Conservation (phyloP, 2,797 vertebrate genomes). For the Leontopithecus rosalia region DNA sequence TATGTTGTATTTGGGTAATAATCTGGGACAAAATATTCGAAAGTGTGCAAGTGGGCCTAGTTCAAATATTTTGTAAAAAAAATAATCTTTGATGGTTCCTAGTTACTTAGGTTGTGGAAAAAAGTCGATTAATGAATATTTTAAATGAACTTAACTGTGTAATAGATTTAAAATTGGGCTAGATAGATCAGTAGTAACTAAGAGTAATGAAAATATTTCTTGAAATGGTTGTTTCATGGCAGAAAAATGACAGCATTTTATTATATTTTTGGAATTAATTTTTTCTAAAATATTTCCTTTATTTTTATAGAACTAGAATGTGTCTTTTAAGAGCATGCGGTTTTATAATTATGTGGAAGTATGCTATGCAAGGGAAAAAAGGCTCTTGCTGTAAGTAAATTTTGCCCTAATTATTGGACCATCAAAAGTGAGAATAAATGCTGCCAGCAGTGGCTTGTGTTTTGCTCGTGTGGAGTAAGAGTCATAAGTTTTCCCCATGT, state of each 20-base stretch:
- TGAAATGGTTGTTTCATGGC: slow-evolving; percentile 60
- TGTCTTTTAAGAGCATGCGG: slow-evolving; percentile 33
- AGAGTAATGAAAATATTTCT: slow-evolving; percentile 64
- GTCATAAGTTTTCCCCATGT: background rate
- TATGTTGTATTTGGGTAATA: slow-evolving; percentile 59
- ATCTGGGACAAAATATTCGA: slow-evolving; percentile 57
- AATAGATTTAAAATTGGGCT: slow-evolving; percentile 38
- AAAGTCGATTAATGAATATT: slow-evolving; percentile 59
- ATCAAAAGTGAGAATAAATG: slow-evolving; percentile 34
- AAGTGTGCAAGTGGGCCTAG: slow-evolving; percentile 21
- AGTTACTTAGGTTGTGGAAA: slow-evolving; percentile 50
- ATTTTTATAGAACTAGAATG: slow-evolving; percentile 49
- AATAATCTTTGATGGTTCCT: slow-evolving; percentile 48
- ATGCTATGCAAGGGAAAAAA: background rate
- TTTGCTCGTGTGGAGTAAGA: background rate
- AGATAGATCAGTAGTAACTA: slow-evolving; percentile 43
- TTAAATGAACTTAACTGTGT: slow-evolving; percentile 57
- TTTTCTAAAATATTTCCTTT: slow-evolving; percentile 67
- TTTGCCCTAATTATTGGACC: slow-evolving; percentile 47
- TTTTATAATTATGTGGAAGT: slow-evolving; percentile 60
- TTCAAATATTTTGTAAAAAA: slow-evolving; percentile 48
- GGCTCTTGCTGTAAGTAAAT: background rate
- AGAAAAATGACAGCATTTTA: slow-evolving; percentile 64
- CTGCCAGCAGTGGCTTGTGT: background rate
- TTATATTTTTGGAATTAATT: slow-evolving; percentile 62